Evolutionary conservation across 30 jellyfish, hydroid and myxozoan genomes (phyloP).

Genomic region (Sanderia malayensis): DNA sequence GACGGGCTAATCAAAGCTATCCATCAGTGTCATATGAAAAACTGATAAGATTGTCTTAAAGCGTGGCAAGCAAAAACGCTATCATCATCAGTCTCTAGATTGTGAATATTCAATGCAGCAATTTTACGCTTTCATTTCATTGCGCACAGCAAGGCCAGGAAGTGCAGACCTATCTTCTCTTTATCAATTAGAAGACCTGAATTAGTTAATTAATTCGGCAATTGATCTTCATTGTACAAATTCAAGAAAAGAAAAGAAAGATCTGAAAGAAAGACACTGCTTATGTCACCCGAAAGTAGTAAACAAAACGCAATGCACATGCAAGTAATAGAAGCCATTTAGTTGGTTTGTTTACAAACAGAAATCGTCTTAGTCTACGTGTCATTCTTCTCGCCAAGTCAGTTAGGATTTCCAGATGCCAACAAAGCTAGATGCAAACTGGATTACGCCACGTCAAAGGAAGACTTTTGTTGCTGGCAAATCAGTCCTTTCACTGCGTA

Average conservation of each 20-base stretch:
- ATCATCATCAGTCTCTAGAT: too few relatives aligned
- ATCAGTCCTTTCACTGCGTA: constrained; percentile 51
- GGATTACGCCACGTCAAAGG: constrained; percentile 69
- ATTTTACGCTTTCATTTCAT: constrained; percentile 7
- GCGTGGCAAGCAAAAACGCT: constrained; percentile 15
- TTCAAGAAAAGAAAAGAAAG: constrained; percentile 30
- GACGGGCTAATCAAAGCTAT: constrained; percentile 1
- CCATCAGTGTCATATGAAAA: background rate
- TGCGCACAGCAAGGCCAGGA: constrained; percentile 11
- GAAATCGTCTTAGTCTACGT: constrained; percentile 61
- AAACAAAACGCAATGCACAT: background rate
- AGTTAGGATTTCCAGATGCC: constrained; percentile 41
- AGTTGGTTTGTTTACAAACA: constrained; percentile 50
- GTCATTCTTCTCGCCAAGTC: constrained; percentile 36
- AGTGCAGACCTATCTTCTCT: constrained; percentile 14
- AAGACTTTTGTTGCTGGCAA: constrained; percentile 52
- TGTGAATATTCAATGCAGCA: background rate
- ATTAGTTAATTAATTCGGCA: constrained; percentile 20
- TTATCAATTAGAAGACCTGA: constrained; percentile 18
- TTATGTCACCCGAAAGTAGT: too few relatives aligned
- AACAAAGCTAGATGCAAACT: constrained; percentile 62
- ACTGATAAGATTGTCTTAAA: background rate
- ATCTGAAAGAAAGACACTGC: constrained; percentile 38
- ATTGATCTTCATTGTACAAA: constrained; percentile 33
- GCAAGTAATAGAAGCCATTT: constrained; percentile 53